phyloP scores from a whole-genome alignment of 1,140 invertebrate species.

The Drosophila novamexicana region DNA sequence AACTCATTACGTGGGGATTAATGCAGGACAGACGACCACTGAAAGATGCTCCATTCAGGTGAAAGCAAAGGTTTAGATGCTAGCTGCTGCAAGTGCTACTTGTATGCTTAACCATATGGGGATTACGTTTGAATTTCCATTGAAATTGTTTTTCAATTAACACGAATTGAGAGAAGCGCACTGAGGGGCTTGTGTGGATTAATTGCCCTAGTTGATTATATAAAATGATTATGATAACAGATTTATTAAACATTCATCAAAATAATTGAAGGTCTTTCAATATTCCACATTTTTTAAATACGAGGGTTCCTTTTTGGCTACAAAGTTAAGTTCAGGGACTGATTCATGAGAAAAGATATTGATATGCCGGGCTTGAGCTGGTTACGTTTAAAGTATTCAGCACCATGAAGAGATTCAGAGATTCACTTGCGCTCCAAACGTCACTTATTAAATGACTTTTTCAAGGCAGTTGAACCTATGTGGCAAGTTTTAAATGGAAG shows the following conservation, averaged over 20 bases:
- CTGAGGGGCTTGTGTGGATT: background rate
- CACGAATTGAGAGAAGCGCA: background rate
- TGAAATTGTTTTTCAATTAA: background rate
- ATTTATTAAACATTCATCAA: too few species aligned
- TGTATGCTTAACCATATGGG: background rate
- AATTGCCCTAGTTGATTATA: background rate
- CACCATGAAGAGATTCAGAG: background rate
- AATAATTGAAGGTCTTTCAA: too few species aligned
- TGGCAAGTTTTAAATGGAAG: slow-evolving; percentile 72
- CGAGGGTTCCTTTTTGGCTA: too few species aligned
- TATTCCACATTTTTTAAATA: too few species aligned
- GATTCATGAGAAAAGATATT: too few species aligned
- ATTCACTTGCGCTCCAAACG: background rate
- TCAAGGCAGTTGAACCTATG: slow-evolving; percentile 25
- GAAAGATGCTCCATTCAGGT: background rate
- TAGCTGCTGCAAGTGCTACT: background rate
- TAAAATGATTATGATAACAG: too few species aligned
- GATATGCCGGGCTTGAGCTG: too few species aligned
- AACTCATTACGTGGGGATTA: slow-evolving; percentile 83
- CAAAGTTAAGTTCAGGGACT: too few species aligned
- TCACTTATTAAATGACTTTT: background rate
- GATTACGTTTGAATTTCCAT: background rate
- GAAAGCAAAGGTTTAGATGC: background rate
- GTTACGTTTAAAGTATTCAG: background rate
- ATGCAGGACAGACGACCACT: slow-evolving; percentile 38